Base-by-base conservation (phyloP, 2,113 vertebrate genomes). In the Bubo scandiacus region DNA sequence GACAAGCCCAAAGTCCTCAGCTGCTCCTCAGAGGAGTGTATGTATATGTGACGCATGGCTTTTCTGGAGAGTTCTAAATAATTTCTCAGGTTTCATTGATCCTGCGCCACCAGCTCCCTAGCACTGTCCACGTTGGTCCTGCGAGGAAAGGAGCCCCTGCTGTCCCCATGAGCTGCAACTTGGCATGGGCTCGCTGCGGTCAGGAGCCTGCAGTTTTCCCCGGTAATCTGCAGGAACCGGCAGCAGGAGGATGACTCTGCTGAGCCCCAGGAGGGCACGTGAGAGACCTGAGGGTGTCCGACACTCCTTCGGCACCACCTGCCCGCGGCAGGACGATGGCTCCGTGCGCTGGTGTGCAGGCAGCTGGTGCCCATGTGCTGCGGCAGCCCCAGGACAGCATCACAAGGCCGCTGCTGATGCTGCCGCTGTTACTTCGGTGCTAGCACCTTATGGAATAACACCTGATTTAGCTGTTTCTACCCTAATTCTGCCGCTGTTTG, bases 221-320 rank as follows among this genome's bases (percentile, higher is more conserved):
- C 38, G 7, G 34, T 17, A 27, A 19, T 11, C 8, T 18, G n/a
- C 51, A 68, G 34, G 25, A 66, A 36, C 22, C 3, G 5, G n/a
- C 67, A 86, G 72, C 67, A 54, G 45, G 19, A 45, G 18, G 11
- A 25, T 7, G 12, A 32, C 12, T 8, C 29, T 26, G 49, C 62
- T 2, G 12, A 43, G 65, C 36, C 27, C 42, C 12, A 1, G 65
- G 34, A 63, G 12, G 55, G 15, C 0, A 0, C 0, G 1, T 30
- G 58, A 13, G n/a, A 45, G 27, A 27, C 38, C 67, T 4, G 8
- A 21, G 42, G 49, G n/a, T 47, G 63, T 27, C 61, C 36, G 23
- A 1, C 20, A 11, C 21, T 20, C 23, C 25, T 2, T 30, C 3
- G 5, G 27, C 21, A 34, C 36, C 38, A 21, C 9, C 25, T 22